Conservation (phyloP, 2,888 invertebrate genomes). For the Drosophila colorata region DNA sequence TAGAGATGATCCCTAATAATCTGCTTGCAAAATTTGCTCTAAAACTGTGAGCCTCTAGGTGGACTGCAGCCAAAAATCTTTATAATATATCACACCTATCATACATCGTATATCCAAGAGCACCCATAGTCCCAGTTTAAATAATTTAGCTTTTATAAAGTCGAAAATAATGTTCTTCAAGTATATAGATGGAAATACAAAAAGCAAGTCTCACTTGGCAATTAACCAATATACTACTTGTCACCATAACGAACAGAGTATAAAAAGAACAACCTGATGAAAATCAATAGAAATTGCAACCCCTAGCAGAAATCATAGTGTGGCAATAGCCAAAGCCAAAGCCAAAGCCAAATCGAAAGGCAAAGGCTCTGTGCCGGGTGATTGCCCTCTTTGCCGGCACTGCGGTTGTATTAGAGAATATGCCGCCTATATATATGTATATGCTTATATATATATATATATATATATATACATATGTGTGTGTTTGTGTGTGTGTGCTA, state of each 20-base stretch:
- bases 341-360: slow-evolving; percentile 6
- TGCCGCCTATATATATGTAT: slow-evolving; percentile 27
- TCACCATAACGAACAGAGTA: background rate
- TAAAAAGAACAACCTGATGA: slow-evolving; percentile 25
- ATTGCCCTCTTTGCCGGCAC: slow-evolving; percentile 78
- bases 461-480: background rate
- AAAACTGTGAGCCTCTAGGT: too few relatives aligned
- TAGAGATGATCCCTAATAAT: too few relatives aligned
- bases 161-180: too few relatives aligned
- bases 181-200: too few relatives aligned
- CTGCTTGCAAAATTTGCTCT: too few relatives aligned
- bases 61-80: too few relatives aligned
- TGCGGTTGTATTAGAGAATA: slow-evolving; percentile 51
- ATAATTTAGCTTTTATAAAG: too few relatives aligned
- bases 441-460: background rate
- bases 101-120: too few relatives aligned
- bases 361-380: slow-evolving; percentile 66
- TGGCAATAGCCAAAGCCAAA: slow-evolving; percentile 14
- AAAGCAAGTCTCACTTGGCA: too few relatives aligned
- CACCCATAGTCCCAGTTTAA: too few relatives aligned
- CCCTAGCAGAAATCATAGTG: slow-evolving; percentile 65
- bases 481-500: slow-evolving; percentile 15
- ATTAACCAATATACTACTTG: background rate
- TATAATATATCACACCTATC: too few relatives aligned
- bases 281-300: slow-evolving; percentile 80